Base-by-base conservation (phyloP, 2,797 vertebrate genomes). In the Luscinia megarhynchos region DNA sequence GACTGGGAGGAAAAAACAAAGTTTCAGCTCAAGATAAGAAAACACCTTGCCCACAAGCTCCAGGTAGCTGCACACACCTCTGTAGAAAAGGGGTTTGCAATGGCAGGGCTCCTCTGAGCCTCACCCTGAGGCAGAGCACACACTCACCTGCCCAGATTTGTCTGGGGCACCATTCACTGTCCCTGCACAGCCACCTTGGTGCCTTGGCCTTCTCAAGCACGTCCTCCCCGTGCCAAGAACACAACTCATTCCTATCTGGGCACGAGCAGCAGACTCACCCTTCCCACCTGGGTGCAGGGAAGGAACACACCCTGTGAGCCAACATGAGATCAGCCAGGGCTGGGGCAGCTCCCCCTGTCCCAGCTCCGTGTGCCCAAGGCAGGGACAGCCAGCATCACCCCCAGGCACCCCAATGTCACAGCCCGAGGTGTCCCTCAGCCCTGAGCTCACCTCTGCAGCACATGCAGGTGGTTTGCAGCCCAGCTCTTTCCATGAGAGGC, bases 191-290 rank as follows among this genome's bases (percentile, higher is more conserved):
- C 17, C 79, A 69, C 68, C 62, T 43, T 22, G 73, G 77, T 58
- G 87, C 93, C 88, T 87, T 90, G 82, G 59, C 84, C 91, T 93
- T 86, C 90, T 45, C 93, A 93, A 94, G 90, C 92, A 85, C 57
- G 34, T 69, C 94, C 79, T 90, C 96, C 68, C 18, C 94, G 74
- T 14, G 32, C 74, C 55, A 34, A 85, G 89, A 82, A 86, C 3
- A 83, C 46, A 54, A 86, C 83, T 66, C 43, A 12, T 53, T 95
- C 85, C 94, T 68, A 84, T 77, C 91, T 66, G 87, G 77, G 79
- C 92, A 87, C 5, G 64, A 50, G 36, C 82, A 72, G 94, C 94
- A 92, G 87, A 90, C n/a, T 77, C 95, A 69, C 81, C 76, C 91
- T 86, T 84, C 90, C 89, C 45, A 0, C 34, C 90, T 45, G 88